Conservation (phyloP, 2,888 invertebrate genomes). For the Frankliniella fusca region DNA sequence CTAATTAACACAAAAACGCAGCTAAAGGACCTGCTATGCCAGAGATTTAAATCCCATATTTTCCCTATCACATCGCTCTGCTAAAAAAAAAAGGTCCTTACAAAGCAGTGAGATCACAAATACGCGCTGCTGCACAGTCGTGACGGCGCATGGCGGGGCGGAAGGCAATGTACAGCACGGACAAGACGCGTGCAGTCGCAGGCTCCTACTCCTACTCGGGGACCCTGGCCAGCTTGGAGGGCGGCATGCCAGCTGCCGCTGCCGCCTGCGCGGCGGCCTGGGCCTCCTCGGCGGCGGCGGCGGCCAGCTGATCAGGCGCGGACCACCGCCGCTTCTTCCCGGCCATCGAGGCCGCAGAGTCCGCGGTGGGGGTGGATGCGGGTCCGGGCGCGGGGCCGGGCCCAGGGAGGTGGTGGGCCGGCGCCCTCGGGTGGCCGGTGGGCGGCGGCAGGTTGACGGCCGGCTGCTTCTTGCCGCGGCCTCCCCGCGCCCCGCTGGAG, state of each 20-base stretch:
- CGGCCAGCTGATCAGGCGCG: constrained; percentile 49
- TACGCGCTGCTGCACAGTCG: neutral
- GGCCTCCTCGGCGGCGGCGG: neutral
- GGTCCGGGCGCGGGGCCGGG: too few relatives aligned
- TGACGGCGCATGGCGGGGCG: neutral
- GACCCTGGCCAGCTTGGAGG: neutral
- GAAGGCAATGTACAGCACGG: neutral
- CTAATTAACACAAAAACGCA: neutral
- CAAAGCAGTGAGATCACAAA: constrained; percentile 4
- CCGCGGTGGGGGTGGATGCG: constrained; percentile 29
- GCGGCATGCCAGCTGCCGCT: too few relatives aligned
- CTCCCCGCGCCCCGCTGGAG: constrained; percentile 34
- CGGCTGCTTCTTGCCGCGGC: constrained; percentile 1
- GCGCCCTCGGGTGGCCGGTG: too few relatives aligned
- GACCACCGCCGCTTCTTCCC: constrained; percentile 57
- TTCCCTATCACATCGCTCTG: neutral
- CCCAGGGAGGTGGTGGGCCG: neutral
- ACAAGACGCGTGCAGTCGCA: neutral
- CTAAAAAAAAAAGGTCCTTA: neutral
- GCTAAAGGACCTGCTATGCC: neutral
- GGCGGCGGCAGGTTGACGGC: too few relatives aligned
- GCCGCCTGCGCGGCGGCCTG: neutral
- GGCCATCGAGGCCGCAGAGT: constrained; percentile 43
- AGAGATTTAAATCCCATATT: neutral
- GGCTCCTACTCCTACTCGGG: neutral